Percentiles rank a stretch among this genome's conserved stretches.
phyloP scores from a whole-genome alignment of 2,113 vertebrate species.

The Meleagris gallopavo region DNA sequence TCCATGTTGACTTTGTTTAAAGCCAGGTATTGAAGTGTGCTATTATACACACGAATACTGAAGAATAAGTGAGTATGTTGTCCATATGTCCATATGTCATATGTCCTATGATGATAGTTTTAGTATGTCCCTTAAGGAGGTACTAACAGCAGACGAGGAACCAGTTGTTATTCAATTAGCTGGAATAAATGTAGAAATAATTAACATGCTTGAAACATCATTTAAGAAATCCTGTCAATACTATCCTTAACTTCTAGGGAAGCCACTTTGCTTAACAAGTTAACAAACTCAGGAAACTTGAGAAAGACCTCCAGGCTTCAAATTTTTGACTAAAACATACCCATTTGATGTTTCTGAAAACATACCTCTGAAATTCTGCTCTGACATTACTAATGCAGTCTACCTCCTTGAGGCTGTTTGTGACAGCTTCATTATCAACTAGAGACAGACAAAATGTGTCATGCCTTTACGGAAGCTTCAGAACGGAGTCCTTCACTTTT shows the following conservation, averaged over 20 bases:
- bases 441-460: not conserved
- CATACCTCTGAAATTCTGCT: not conserved
- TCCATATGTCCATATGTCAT: fast-evolving
- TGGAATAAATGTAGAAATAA: not conserved
- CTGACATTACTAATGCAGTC: not conserved
- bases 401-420: not conserved
- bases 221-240: not conserved
- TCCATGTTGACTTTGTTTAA: not conserved
- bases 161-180: not conserved
- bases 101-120: not conserved
- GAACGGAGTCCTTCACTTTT: not conserved
- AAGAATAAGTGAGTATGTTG: not conserved
- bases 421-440: not conserved
- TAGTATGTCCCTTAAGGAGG: not conserved
- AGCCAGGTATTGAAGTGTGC: not conserved
- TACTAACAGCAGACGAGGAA: not conserved
- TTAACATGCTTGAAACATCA: not conserved
- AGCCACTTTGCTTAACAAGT: not conserved
- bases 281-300: not conserved
- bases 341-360: not conserved
- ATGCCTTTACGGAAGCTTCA: slow-evolving; percentile 3
- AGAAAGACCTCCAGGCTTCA: not conserved
- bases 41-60: not conserved
- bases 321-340: not conserved
- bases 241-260: not conserved